Evolutionary conservation across 2,797 vertebrate species (phyloP), one percentile per base, ranked within the genome.

Genomic region (Semaprochilodus insignis): DNA sequence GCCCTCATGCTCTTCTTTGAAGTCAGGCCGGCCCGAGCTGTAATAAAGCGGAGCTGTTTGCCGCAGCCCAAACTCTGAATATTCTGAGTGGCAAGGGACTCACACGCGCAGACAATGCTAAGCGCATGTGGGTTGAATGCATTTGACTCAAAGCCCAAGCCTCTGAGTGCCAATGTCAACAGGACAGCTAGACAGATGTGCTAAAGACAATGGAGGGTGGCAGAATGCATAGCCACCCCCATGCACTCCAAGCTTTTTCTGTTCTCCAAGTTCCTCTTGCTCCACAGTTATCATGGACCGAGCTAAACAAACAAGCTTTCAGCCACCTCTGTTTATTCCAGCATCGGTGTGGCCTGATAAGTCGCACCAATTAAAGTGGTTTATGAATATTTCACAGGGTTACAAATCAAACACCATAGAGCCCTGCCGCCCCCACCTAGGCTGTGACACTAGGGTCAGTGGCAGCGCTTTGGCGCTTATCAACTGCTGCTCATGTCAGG

Each of bases 1-100:
- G 65, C 76, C 44, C 78, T 77, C 78, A 27, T 62, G 65, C 7
- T 40, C 63, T 21, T 78, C 82, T 88, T 88, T 88, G 85, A 88
- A 87, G 85, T 83, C 80, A 51, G 78, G 48, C 57, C 48, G 25
- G 70, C 51, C 71, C 40, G 48, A 78, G 51, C 31, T 36, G 31
- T 57, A 25, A 73, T 82, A 55, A 76, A 63, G 52, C 25, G 44
- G 23, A 23, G 6, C 63, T n/a, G 62, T 15, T 74, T 74, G 67
- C n/a, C 6, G 23, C 65, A 48, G 59, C 57, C 51, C 2, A 44
- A 83, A 74, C 57, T 75, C 74, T 66, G 77, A 85, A 82, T 74
- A 85, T 82, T 74, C 77, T 52, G 66, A 82, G 51, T 63, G 52
- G 40, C 36, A 67, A n/a, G 27, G 44, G 31, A 60, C 36, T 51